Evolutionary conservation across 2,113 vertebrate species (phyloP), one percentile per base, ranked within the genome.

Genomic region (Plestiodon gilberti): DNA sequence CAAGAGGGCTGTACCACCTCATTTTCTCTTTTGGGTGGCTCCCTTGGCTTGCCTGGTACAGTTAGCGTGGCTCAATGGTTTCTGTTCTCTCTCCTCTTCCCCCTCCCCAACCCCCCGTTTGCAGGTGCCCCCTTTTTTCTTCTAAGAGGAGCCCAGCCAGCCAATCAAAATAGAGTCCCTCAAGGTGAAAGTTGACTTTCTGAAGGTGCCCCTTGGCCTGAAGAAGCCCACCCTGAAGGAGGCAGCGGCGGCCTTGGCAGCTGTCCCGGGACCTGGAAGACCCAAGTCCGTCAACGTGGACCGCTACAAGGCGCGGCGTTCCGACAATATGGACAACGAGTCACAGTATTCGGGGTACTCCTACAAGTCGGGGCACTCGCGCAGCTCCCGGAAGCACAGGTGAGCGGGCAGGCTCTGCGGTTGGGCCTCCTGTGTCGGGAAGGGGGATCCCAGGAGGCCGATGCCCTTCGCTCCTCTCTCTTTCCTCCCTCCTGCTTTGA

Each of bases 111-210:
- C n/a, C 65, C 1, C 0, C 4, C 62, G 22, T 79, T 3, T 0
- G 85, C 85, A 83, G 85, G 87, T 93, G 59, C 86, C 83, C 70
- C 75, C 62, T 87, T 67, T 73, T 96, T 97, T 96, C 96, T 96
- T 96, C 90, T 90, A 94, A 96, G 88, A 71, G 13, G 62, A 93
- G 94, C 90, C 96, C 93, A 67, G 25, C 67, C 94, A 94, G 90
- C 95, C 96, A 93, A 98, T 97, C 98, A 99, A 98, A 96, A 99
- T 99, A 99, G 98, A 99, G 98, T 98, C 98, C 97, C 97, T 99
- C 97, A 98, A 97, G 98, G 98, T 97, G 90, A 99, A 98, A 6
- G 98, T 99, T 92, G 98, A 99, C 90, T 97, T 99, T 93, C 95
- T 98, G 96, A 98, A 97, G 96, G 97, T 97, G 96, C 98, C 98